A percentile compares a stretch with the other conserved stretches of the same genome.
These are phyloP conservation scores for Eulemur macaco DNA, from an alignment of 2,113 vertebrate genomes.

Conservation along the genomic window DNA sequence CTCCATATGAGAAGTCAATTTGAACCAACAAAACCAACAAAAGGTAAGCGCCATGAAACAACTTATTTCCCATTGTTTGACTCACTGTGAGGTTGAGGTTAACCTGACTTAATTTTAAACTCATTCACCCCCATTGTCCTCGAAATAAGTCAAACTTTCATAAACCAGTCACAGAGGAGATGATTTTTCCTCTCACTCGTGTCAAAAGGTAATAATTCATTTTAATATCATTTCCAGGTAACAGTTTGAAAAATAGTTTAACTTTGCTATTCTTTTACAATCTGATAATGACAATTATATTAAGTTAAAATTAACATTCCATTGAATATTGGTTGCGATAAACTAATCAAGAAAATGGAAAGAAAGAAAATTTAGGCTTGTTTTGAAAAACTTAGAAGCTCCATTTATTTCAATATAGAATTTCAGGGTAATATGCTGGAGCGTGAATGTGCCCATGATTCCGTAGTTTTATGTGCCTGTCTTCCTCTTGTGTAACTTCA, in stretches of 20 bases:
- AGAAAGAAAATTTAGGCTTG: not conserved
- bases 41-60: not conserved
- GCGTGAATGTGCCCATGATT: not conserved
- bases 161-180: not conserved
- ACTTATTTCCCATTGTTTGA: not conserved
- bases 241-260: slow-evolving; percentile 5
- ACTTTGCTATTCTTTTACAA: slow-evolving; percentile 7
- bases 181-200: not conserved
- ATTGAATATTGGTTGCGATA: not conserved
- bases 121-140: not conserved
- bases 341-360: slow-evolving; percentile 16
- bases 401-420: not conserved
- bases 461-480: not conserved
- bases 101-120: not conserved
- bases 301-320: slow-evolving; percentile 6
- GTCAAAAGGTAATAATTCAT: not conserved
- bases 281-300: not conserved
- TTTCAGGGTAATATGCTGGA: not conserved
- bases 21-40: slow-evolving; percentile 36
- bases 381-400: not conserved
- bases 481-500: not conserved
- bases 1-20: slow-evolving; percentile 20
- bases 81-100: not conserved
- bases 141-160: not conserved
- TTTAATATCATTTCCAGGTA: not conserved